phyloP scores from a whole-genome alignment of 2,797 vertebrate species.

The Limnodromus scolopaceus region DNA sequence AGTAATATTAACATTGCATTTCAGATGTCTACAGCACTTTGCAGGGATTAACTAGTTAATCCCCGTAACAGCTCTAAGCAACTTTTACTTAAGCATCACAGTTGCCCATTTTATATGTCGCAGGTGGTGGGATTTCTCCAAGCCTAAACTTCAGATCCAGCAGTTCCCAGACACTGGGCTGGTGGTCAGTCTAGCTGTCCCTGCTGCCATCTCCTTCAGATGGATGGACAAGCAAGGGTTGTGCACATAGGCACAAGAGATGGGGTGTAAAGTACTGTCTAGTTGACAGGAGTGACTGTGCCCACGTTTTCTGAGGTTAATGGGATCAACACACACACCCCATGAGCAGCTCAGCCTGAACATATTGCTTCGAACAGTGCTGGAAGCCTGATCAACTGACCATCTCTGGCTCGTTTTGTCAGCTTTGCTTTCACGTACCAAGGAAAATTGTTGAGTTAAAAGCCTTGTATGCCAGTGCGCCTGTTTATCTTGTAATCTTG shows the following conservation, averaged over 20 bases:
- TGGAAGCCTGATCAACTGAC: neutral
- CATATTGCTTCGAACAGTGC: neutral
- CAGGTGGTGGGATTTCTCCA: neutral
- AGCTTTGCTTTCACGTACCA: neutral
- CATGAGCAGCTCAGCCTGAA: neutral
- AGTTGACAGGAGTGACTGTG: neutral
- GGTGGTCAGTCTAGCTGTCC: neutral
- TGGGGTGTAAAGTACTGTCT: neutral
- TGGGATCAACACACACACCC: neutral
- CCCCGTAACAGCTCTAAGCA: neutral
- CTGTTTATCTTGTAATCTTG: neutral
- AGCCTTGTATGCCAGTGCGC: neutral
- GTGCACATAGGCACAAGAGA: neutral
- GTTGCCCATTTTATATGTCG: neutral
- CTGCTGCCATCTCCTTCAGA: neutral
- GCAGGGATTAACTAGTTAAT: neutral
- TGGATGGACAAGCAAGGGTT: neutral
- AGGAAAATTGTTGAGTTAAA: neutral
- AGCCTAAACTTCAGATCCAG: neutral
- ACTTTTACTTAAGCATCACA: neutral
- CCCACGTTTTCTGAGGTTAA: neutral
- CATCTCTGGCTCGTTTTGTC: neutral
- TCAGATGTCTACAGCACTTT: neutral
- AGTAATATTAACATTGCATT: neutral
- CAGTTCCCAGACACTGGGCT: neutral